Evolutionary conservation across 2,797 vertebrate species (phyloP).

Genomic region (Sebastes taczanowskii): DNA sequence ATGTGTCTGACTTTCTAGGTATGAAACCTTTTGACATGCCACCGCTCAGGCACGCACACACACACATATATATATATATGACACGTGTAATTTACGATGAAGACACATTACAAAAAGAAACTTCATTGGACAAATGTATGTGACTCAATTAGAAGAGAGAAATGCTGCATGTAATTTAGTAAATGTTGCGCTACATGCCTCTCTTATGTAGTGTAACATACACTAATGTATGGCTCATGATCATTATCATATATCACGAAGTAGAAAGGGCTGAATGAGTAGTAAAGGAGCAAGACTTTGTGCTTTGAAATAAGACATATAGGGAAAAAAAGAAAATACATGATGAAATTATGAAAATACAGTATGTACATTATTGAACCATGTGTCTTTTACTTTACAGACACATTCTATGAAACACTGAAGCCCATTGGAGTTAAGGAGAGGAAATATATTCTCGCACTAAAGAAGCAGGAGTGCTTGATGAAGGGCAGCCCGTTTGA

Average conservation of each 20-base stretch:
- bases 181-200: background rate
- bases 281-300: background rate
- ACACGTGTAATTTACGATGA: conserved; percentile 15
- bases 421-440: conserved; percentile 88
- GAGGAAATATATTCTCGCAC: conserved; percentile 87
- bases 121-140: background rate
- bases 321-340: background rate
- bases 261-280: background rate
- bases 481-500: conserved; percentile 86
- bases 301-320: background rate
- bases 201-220: background rate
- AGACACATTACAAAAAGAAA: background rate
- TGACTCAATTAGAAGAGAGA: background rate
- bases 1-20: conserved; percentile 81
- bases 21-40: conserved; percentile 21
- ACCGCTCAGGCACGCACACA: background rate
- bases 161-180: background rate
- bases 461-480: conserved; percentile 91
- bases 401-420: conserved; percentile 88
- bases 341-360: background rate
- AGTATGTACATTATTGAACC: background rate
- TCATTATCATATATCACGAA: background rate
- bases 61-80: background rate
- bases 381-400: conserved; percentile 69
- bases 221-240: conserved; percentile 3